Conservation (phyloP, 2,797 vertebrate species). For the Micropoecilia bifurca region DNA sequence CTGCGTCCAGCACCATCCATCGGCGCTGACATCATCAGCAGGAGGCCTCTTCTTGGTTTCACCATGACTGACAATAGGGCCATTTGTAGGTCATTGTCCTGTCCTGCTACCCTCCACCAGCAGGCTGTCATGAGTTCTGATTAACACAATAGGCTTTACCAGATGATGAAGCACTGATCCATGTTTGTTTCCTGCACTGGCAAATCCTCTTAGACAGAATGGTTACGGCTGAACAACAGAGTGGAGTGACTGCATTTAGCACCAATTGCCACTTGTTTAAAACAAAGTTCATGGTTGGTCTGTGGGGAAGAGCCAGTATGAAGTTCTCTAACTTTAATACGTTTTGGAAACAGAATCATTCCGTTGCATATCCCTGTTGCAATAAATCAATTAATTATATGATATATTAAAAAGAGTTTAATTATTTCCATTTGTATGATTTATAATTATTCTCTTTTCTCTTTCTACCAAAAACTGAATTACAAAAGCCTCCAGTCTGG, state of each 20-base stretch:
- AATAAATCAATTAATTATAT: no score
- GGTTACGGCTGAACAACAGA: not conserved
- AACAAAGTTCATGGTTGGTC: not conserved
- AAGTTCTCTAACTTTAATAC: not conserved
- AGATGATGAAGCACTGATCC: conserved; percentile 18
- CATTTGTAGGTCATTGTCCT: conserved; percentile 64
- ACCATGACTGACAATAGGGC: conserved; percentile 39
- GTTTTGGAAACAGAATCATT: not conserved
- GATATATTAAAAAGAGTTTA: no score
- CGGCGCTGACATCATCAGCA: conserved; percentile 70
- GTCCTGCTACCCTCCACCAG: conserved; percentile 59
- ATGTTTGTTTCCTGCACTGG: conserved; percentile 5
- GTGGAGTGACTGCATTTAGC: not conserved
- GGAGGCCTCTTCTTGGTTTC: conserved; percentile 55
- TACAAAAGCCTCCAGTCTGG: no score
- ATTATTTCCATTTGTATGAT: no score
- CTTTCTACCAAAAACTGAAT: no score
- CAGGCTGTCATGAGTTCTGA: conserved; percentile 38
- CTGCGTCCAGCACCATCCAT: conserved; percentile 54
- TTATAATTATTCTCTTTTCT: no score
- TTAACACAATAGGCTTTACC: conserved; percentile 36
- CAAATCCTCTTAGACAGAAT: conserved; percentile 37
- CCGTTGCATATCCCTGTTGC: no score
- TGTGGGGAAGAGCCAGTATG: not conserved
- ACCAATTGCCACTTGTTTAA: not conserved